Evolutionary conservation across 1,140 invertebrate species (phyloP).

Genomic region (Spodoptera frugiperda): DNA sequence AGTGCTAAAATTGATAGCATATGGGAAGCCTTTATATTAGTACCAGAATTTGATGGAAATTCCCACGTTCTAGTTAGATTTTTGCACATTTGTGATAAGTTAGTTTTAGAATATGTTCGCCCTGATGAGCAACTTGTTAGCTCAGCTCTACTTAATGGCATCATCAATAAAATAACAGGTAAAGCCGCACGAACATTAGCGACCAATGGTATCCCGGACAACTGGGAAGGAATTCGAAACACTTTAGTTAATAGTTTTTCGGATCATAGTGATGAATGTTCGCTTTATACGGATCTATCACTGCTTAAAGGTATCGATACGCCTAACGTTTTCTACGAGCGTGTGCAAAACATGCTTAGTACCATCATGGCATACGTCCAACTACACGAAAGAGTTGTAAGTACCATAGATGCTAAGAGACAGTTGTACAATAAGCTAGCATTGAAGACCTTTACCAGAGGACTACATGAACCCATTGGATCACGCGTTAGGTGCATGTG

Average conservation of each 20-base stretch:
- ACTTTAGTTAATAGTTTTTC: conserved; percentile 45
- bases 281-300: conserved; percentile 18
- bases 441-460: background rate
- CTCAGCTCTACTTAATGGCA: too few species aligned
- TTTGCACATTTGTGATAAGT: too few species aligned
- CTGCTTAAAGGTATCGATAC: conserved; percentile 5
- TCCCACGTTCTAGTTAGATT: too few species aligned
- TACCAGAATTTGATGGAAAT: too few species aligned
- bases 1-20: too few species aligned
- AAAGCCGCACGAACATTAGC: conserved; percentile 27
- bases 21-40: too few species aligned
- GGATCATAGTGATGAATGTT: conserved; percentile 22
- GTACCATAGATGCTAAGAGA: conserved; percentile 6
- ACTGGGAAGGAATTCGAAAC: conserved; percentile 43
- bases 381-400: background rate
- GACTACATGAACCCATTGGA: conserved; percentile 8
- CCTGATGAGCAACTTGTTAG: too few species aligned
- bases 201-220: conserved; percentile 43
- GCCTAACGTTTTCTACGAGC: conserved; percentile 27
- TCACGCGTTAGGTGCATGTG: conserved; percentile 14
- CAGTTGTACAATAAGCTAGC: conserved; percentile 3
- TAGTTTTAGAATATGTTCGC: too few species aligned
- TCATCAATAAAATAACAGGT: conserved; percentile 14
- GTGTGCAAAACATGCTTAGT: conserved; percentile 3
- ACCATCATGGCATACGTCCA: conserved; percentile 17